phyloP scores from a whole-genome alignment of 2,113 vertebrate species.

The Psittacus erithacus region DNA sequence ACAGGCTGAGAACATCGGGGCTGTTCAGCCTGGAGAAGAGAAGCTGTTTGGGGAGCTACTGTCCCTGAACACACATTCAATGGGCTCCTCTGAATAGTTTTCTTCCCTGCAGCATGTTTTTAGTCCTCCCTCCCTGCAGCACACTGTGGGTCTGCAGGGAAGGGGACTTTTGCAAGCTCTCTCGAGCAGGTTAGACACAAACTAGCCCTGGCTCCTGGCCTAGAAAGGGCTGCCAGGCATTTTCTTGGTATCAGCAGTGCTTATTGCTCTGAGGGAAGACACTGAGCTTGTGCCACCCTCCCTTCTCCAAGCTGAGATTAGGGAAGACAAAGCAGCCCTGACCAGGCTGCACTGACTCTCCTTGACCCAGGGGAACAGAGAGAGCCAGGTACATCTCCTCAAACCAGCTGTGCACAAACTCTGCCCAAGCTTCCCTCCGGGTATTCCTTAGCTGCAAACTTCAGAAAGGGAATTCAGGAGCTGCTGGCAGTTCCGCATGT shows the following conservation, averaged over 20 bases:
- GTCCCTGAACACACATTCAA: accelerated
- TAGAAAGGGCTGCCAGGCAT: background rate
- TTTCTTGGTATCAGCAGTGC: background rate
- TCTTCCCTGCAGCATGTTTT: background rate
- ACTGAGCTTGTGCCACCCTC: accelerated
- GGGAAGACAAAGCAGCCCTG: background rate
- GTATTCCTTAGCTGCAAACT: accelerated
- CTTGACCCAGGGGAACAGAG: background rate
- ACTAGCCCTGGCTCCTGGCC: background rate
- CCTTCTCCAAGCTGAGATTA: background rate
- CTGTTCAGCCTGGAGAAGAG: too few relatives aligned
- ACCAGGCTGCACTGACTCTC: background rate
- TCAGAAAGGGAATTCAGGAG: background rate
- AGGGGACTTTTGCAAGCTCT: background rate
- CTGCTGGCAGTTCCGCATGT: accelerated
- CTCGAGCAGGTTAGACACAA: background rate
- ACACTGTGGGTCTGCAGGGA: accelerated
- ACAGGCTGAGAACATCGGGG: too few relatives aligned
- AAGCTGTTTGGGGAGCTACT: background rate
- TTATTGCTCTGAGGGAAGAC: background rate
- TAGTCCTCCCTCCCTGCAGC: background rate
- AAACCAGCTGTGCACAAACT: background rate
- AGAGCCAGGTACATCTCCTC: background rate
- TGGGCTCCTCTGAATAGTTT: background rate
- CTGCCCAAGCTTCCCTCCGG: background rate